Conservation (phyloP, 2,797 vertebrate species). For the Characodon lateralis region DNA sequence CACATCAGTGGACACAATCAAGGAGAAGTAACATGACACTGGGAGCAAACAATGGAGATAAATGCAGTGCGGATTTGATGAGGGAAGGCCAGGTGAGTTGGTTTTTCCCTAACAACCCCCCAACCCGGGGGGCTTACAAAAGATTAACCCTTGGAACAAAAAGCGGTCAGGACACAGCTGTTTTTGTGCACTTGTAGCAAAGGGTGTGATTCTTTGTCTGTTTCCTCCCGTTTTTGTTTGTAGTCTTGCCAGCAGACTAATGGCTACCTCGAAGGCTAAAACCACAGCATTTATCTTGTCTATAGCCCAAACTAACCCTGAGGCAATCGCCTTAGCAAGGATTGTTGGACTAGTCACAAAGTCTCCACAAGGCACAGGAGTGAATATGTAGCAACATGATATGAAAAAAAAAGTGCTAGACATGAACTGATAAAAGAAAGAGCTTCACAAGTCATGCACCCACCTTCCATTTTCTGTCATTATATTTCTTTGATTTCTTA, state of each 20-base stretch:
- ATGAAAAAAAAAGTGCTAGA: slow-evolving; percentile 22
- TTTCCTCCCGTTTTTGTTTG: slow-evolving; percentile 63
- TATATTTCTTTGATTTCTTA: background rate
- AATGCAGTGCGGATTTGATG: slow-evolving; percentile 41
- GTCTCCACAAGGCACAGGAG: slow-evolving; percentile 22
- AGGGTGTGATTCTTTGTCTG: slow-evolving; percentile 43
- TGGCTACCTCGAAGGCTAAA: slow-evolving; percentile 67
- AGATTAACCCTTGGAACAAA: slow-evolving; percentile 64
- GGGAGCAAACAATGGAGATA: slow-evolving; percentile 48
- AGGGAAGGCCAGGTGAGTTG: slow-evolving; percentile 51
- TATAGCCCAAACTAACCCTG: slow-evolving; percentile 48
- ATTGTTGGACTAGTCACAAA: slow-evolving; percentile 41
- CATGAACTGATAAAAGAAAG: slow-evolving; percentile 19
- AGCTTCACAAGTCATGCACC: background rate
- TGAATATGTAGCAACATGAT: slow-evolving; percentile 7
- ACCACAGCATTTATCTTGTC: slow-evolving; percentile 75
- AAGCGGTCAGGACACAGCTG: slow-evolving; percentile 55
- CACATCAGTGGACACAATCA: slow-evolving; percentile 53
- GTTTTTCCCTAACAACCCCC: slow-evolving; percentile 9
- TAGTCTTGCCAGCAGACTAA: slow-evolving; percentile 63
- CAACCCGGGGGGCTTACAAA: slow-evolving; percentile 13
- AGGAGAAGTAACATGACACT: slow-evolving; percentile 52
- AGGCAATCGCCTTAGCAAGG: slow-evolving; percentile 53
- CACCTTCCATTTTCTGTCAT: background rate
- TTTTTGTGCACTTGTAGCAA: slow-evolving; percentile 31